Base-by-base conservation (phyloP, 1,140 invertebrate species). In the Platyscapa corneri region DNA sequence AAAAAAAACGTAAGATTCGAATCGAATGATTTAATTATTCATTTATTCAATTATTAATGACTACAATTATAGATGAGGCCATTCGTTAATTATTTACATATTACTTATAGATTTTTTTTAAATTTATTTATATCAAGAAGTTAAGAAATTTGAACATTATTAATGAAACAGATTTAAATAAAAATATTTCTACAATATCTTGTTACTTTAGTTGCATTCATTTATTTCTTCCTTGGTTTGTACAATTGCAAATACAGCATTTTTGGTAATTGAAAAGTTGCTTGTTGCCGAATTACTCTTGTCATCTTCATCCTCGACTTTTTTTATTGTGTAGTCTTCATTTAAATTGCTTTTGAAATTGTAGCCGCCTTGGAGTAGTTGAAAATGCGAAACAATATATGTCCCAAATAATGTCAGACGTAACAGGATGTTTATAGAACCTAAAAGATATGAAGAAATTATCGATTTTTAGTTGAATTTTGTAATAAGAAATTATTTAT, bases 371-470 rank as follows among this genome's bases (percentile, higher is more conserved):
- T 88, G 81, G 8, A 85, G 82, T 8, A 93, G 23, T 56, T 92
- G 89, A 87, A 91, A 92, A 10, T 89, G 86, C 30, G 90, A 92
- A 23, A 83, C 87, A 10, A 91, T 84, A 27, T 87, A 89, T 23
- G 90, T 89, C 14, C 93, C 93, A 0, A 91, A 89, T n/a, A 90
- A 90, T 5, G 86, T 88, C 8, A 93, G 64, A 10, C 87, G 85
- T 39, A 93, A 86, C 1, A 90, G 86, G 75, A 93, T 86, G 34
- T 91, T 86, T 42, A 93, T 89, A 3, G 76, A 80, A 42, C 89
- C 89, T 86, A 27, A 42, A 81, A 70, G 37, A 70, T 27, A 56
- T 34, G 34, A 39, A 39, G 5, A 65, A 83, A 77, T 53, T 39
- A 46, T 65, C 30, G n/a, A 42, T 74, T 42, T 5, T 27, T 60